Conservation (phyloP, 1,140 invertebrate genomes). For the Drosophila quadrilineata region DNA sequence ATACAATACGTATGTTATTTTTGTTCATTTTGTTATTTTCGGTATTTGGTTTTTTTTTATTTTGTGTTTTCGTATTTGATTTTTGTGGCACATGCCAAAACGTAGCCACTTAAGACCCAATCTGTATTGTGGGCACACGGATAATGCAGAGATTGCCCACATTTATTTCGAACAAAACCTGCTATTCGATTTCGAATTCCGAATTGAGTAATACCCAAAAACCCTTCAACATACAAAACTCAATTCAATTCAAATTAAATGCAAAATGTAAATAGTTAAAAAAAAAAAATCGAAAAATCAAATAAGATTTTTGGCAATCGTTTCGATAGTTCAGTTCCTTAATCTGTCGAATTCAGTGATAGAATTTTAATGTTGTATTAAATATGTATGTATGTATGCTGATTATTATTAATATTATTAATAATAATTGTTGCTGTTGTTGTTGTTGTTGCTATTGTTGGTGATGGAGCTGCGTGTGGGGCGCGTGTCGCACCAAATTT, state of each 20-base stretch:
- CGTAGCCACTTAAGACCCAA: constrained; percentile 39
- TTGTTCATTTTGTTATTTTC: not conserved
- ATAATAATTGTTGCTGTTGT: constrained; percentile 16
- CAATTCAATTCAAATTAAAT: no score
- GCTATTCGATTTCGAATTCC: constrained; percentile 11
- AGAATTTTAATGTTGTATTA: no score
- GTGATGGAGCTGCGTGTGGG: constrained; percentile 18
- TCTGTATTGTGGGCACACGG: constrained; percentile 29
- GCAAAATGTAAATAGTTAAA: not conserved
- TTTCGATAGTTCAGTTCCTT: no score
- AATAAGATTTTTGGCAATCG: no score
- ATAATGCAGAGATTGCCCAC: constrained; percentile 23
- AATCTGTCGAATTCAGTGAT: no score
- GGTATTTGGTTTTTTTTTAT: not conserved
- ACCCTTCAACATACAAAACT: no score
- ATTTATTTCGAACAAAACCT: not conserved
- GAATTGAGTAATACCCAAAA: constrained; percentile 26
- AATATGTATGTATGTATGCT: no score
- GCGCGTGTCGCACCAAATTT: constrained; percentile 52
- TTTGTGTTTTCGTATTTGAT: not conserved
- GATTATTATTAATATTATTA: constrained; percentile 13
- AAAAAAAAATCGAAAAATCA: not conserved
- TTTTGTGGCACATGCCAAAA: constrained; percentile 38
- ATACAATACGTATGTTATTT: not conserved
- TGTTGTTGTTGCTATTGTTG: constrained; percentile 5